Evolutionary conservation across 2,113 vertebrate genomes (phyloP).

Genomic region (Barnardius zonarius): DNA sequence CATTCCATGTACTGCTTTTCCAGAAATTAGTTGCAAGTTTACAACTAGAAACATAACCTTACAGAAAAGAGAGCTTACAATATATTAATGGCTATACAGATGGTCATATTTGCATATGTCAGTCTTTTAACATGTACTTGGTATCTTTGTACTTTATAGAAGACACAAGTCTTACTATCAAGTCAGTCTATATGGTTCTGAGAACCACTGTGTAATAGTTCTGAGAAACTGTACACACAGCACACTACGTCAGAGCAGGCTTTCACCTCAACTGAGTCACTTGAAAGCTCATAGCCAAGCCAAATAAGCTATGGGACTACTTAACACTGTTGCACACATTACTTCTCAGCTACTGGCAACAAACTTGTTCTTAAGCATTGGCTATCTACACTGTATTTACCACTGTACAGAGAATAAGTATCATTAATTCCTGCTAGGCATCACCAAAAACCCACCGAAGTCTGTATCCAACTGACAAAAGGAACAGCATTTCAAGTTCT

Average conservation of each 20-base stretch:
- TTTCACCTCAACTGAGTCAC: not conserved
- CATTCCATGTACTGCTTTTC: fast-evolving
- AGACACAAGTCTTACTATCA: not conserved
- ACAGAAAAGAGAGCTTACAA: not conserved
- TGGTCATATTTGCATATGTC: not conserved
- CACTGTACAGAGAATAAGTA: not conserved
- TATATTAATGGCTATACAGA: not conserved
- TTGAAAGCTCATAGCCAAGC: not conserved
- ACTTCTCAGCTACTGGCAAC: not conserved
- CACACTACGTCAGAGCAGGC: not conserved
- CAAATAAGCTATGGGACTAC: not conserved
- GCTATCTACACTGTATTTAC: not conserved
- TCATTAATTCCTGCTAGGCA: not conserved
- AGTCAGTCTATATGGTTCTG: not conserved
- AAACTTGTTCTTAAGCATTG: not conserved
- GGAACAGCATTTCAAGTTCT: not conserved
- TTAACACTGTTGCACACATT: not conserved
- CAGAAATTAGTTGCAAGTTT: not conserved
- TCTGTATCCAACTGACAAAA: not conserved
- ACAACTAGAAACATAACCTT: not conserved
- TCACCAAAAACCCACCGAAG: not conserved
- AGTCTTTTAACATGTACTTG: fast-evolving
- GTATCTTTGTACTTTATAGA: fast-evolving
- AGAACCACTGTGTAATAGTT: not conserved
- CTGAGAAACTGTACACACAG: not conserved